Evolutionary conservation across 2,797 vertebrate species (phyloP), one percentile per base, ranked within the genome.

Genomic region (Amblyraja radiata): DNA sequence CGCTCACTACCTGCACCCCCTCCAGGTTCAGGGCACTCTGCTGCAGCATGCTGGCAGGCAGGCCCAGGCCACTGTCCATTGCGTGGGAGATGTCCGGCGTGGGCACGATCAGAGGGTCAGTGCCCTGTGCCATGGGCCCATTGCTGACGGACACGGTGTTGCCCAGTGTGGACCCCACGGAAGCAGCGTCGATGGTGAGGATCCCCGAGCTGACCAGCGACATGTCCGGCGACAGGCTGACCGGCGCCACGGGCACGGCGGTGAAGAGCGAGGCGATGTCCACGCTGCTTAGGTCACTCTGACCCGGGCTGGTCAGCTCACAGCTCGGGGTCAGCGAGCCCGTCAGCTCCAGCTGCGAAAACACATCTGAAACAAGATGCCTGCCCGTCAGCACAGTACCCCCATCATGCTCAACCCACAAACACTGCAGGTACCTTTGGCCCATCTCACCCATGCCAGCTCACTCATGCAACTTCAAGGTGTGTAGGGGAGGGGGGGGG

Each of bases 211-310:
- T 97, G 94, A 98, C 97, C 88, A 99, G 94, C 0, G 98, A 97
- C 93, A 99, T 96, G 90, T 99, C 98, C 25, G 98, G 95, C 1
- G 97, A 95, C 93, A 98, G 97, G 9, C 97, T 95, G 0, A 95
- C 95, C 0, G 94, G 84, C 71, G 96, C 95, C 5, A 96, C 96
- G 0, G 98, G 97, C 28, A 97, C 96, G 0, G 96, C 96, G 10
- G 98, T 98, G 96, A 99, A 99, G 14, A 99, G 96, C 1, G 98
- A 98, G 21, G 97, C 97, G 0, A 99, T 97, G 96, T 99, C 98
- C 88, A 99, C 93, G 94, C 96, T 98, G 94, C 96, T 96, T 90
- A 99, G 96, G 94, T 98, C 98, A 0, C 96, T 97, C 61, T 97
- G 97, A 65, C 97, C 96, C 0, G 97, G 94, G 93, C 97, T 98